Evolutionary conservation across 2,113 vertebrate genomes (phyloP), one percentile per base, ranked within the genome.

Genomic region (Rhinolophus sinicus): DNA sequence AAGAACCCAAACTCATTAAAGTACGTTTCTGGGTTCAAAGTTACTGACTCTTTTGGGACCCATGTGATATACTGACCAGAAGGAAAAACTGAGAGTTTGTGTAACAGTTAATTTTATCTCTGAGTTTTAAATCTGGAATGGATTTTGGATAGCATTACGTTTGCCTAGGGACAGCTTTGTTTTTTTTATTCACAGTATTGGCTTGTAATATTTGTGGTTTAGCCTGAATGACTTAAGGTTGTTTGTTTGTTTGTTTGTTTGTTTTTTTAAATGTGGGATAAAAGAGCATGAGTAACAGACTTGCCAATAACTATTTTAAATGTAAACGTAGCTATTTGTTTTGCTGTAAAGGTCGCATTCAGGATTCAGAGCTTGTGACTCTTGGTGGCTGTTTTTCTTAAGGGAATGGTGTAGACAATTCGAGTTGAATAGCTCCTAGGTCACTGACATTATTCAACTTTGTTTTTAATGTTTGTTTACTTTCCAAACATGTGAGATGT

Each of bases 261-360:
- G 47, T 50, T 50, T 50, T 30, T 86, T 87, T 93, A 21, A 64
- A 83, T 73, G 21, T 56, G 40, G 19, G 40, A 82, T 94, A 64
- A 95, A 92, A 89, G 47, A 86, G 73, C 52, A 47, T n/a, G 33
- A 92, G 58, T 40, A 28, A 40, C 50, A 62, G 69, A 77, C 47
- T 54, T 97, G 38, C n/a, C 22, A 40, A 58, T 84, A 92, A 75
- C 38, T 72, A 3, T 90, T 88, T 95, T 54, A 93, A 93, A 89
- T 84, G 52, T 78, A 95, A 94, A 88, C 62, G 82, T 50, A 96
- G 35, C n/a, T 65, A 16, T 70, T 89, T 81, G 56, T 87, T 97
- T 92, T 94, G 69, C 40, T 76, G 0, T 52, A 50, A 96, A 96
- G 85, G 89, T 93, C 77, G 87, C 19, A 35, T 78, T 91, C 47